phyloP scores from a whole-genome alignment of 2,888 invertebrate species.

The Geotrupes spiniger region DNA sequence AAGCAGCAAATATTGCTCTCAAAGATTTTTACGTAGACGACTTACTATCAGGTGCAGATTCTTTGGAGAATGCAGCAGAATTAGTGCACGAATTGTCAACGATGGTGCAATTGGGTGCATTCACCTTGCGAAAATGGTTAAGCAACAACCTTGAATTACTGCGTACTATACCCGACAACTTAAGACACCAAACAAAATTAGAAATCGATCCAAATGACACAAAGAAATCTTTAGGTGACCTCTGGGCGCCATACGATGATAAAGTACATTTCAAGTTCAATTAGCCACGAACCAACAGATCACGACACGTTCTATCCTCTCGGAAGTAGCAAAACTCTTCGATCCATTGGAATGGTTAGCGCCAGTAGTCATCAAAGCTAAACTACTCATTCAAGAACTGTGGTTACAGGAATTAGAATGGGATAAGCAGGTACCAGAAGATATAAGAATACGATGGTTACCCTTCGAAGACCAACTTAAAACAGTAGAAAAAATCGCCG shows the following conservation, averaged over 20 bases:
- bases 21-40: too few species aligned
- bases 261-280: conserved; percentile 14
- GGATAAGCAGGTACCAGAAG: conserved; percentile 12
- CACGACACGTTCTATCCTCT: conserved; percentile 30
- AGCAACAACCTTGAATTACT: too few species aligned
- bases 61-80: too few species aligned
- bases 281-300: background rate
- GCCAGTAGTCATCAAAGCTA: conserved; percentile 25
- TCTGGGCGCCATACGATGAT: conserved; percentile 15
- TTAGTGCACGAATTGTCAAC: too few species aligned
- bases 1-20: too few species aligned
- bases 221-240: conserved; percentile 12
- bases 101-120: too few species aligned
- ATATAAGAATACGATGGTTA: conserved; percentile 9
- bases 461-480: conserved; percentile 7
- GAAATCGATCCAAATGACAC: conserved; percentile 13
- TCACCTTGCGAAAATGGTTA: too few species aligned
- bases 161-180: conserved; percentile 1
- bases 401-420: conserved; percentile 19
- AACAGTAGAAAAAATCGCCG: conserved; percentile 14
- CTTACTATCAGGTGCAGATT: too few species aligned
- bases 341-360: conserved; percentile 30
- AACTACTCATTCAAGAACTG: conserved; percentile 29
- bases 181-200: conserved; percentile 9
- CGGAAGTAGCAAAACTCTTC: conserved; percentile 24